Percentiles rank a stretch among this genome's conserved stretches.
Conservation (phyloP, 2,113 vertebrate genomes). For the Paedocypris sp. region DNA sequence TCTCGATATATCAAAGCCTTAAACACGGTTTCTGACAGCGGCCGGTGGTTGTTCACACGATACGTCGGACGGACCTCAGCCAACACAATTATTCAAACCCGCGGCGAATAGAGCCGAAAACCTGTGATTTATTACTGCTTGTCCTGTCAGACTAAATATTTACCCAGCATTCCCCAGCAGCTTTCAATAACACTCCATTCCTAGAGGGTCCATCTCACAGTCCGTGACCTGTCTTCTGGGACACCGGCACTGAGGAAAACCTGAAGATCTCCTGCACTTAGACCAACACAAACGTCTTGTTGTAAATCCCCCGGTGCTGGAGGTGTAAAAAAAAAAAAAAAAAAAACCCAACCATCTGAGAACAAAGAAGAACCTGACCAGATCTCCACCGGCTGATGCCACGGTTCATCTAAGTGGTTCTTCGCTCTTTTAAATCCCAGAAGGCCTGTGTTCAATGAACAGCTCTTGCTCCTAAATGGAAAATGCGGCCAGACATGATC, state of each 20-base stretch:
- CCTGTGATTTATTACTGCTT: constrained; percentile 56
- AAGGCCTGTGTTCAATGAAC: constrained; percentile 30
- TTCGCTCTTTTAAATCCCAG: background rate
- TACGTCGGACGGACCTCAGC: background rate
- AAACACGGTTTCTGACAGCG: too few species aligned
- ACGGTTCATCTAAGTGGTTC: too few species aligned
- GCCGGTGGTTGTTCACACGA: too few species aligned
- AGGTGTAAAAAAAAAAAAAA: too few species aligned
- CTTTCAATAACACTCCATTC: constrained; percentile 52
- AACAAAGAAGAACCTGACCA: too few species aligned
- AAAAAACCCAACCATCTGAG: too few species aligned
- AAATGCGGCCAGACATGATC: constrained; percentile 54
- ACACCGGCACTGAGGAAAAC: background rate
- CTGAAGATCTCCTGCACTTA: too few species aligned
- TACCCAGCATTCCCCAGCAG: constrained; percentile 54
- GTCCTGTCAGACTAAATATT: constrained; percentile 63
- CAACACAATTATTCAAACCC: background rate
- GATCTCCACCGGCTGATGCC: too few species aligned
- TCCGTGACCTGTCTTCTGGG: background rate
- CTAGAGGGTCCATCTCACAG: background rate
- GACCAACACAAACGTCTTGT: background rate
- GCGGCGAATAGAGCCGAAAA: constrained; percentile 33
- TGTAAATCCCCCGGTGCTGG: too few species aligned
- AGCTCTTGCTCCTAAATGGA: constrained; percentile 53
- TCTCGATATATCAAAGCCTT: too few species aligned